These are phyloP conservation scores for Ceratina japonica DNA, from an alignment of 1,140 invertebrate species.

Conservation along the genomic window DNA sequence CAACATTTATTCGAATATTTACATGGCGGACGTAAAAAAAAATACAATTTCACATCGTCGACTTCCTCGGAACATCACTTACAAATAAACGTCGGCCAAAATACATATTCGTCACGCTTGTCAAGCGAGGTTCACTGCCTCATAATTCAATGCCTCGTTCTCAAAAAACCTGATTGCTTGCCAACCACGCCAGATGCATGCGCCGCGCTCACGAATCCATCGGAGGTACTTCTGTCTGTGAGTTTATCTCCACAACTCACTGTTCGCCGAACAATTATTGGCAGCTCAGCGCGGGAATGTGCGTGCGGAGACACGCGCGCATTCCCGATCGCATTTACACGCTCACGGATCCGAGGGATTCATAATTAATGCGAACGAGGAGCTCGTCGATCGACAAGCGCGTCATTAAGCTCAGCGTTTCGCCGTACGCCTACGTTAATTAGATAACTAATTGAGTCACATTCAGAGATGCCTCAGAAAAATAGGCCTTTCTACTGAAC, in stretches of 20 bases:
- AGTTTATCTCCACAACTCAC: too few species aligned
- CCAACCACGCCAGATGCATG: neutral
- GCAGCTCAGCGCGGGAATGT: too few species aligned
- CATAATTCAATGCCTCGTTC: neutral
- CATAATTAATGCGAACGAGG: neutral
- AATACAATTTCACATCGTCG: neutral
- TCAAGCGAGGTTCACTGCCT: neutral
- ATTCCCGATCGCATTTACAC: neutral
- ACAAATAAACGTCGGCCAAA: neutral
- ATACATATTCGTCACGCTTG: too few species aligned
- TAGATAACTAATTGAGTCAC: neutral
- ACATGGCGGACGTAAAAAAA: constrained; percentile 26
- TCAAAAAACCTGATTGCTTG: too few species aligned
- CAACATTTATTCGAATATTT: constrained; percentile 28
- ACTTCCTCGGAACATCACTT: neutral
- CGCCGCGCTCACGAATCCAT: too few species aligned
- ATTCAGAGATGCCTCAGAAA: neutral
- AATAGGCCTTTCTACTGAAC: too few species aligned
- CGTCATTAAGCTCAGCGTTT: neutral
- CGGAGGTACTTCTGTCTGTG: too few species aligned
- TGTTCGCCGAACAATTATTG: too few species aligned
- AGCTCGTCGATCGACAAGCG: neutral
- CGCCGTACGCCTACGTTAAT: neutral
- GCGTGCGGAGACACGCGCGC: neutral
- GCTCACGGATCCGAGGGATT: neutral